Conservation (phyloP, 2,797 vertebrate species). For the Protosalanx chinensis region DNA sequence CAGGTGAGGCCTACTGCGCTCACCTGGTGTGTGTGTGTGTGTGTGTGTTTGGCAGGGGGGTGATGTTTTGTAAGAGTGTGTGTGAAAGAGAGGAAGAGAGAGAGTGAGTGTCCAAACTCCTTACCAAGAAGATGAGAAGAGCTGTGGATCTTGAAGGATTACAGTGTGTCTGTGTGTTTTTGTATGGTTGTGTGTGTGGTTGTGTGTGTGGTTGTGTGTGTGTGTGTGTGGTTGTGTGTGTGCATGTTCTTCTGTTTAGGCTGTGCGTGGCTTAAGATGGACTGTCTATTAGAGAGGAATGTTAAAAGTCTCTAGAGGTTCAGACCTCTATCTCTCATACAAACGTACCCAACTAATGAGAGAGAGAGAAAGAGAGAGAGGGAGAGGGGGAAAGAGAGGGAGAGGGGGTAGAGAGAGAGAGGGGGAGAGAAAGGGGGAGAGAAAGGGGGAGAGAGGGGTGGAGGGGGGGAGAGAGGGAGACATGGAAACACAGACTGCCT, state of each 20-base stretch:
- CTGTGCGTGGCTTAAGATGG: constrained; percentile 68
- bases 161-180: not conserved
- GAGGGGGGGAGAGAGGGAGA: constrained; percentile 36
- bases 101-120: not conserved
- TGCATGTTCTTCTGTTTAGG: constrained; percentile 36
- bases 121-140: too few relatives aligned
- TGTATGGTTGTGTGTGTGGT: constrained; percentile 10
- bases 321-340: constrained; percentile 63
- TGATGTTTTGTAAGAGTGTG: too few relatives aligned
- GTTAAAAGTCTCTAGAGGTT: constrained; percentile 73
- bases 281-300: constrained; percentile 73
- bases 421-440: not conserved
- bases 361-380: constrained; percentile 25
- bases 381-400: not conserved
- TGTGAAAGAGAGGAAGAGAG: too few relatives aligned
- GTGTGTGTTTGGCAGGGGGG: too few relatives aligned
- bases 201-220: constrained; percentile 8
- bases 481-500: constrained; percentile 67
- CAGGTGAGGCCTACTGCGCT: too few relatives aligned
- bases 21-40: too few relatives aligned
- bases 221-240: constrained; percentile 13
- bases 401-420: not conserved
- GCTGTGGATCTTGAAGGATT: too few relatives aligned
- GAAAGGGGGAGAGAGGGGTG: constrained; percentile 26
- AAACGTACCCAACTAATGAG: constrained; percentile 63